These are phyloP conservation scores for Petaurus breviceps DNA, from an alignment of 2,113 vertebrate species.

Conservation along the genomic window DNA sequence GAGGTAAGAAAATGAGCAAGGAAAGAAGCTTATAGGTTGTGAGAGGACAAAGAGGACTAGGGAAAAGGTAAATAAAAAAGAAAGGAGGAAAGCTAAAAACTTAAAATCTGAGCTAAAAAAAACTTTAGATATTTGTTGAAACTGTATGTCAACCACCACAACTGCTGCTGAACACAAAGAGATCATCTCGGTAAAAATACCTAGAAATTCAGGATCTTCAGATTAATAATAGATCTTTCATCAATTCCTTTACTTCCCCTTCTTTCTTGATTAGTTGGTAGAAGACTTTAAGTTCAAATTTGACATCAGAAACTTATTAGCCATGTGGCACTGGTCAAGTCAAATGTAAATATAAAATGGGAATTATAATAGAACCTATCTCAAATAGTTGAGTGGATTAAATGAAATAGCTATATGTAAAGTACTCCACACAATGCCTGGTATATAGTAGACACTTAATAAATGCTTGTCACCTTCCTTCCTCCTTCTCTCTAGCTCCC, in stretches of 20 bases:
- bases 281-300: background rate
- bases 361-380: background rate
- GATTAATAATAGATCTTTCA: background rate
- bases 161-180: background rate
- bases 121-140: background rate
- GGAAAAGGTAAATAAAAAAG: background rate
- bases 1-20: background rate
- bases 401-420: background rate
- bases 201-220: background rate
- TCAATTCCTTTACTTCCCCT: background rate
- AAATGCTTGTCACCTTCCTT: background rate
- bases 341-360: background rate
- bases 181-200: background rate
- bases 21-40: background rate
- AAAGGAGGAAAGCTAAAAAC: background rate
- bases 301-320: background rate
- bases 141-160: background rate
- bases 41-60: background rate
- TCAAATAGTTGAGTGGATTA: background rate
- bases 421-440: background rate
- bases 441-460: background rate
- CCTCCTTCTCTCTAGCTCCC: background rate
- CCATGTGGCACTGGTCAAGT: background rate
- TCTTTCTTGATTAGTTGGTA: background rate
- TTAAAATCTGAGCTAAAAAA: background rate